These are phyloP conservation scores for Bambusicola thoracicus DNA, from an alignment of 2,113 vertebrate genomes.

Conservation along the genomic window DNA sequence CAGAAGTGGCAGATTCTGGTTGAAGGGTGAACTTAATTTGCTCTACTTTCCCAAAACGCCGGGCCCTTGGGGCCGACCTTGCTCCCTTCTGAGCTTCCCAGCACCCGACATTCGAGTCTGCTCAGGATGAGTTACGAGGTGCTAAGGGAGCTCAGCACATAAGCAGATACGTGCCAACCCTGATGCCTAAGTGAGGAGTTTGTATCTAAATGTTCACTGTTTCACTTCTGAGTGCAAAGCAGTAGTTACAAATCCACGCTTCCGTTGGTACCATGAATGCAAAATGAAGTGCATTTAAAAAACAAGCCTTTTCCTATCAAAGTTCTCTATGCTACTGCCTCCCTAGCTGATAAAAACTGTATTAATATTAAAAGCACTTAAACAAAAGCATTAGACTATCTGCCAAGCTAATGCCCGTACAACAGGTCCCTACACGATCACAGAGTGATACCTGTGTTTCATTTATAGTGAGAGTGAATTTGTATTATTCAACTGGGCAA, in stretches of 20 bases:
- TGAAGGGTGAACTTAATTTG: conserved; percentile 51
- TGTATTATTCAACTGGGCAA: background rate
- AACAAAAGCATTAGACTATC: rapidly evolving
- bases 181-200: background rate
- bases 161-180: background rate
- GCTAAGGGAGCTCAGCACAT: conserved; percentile 1
- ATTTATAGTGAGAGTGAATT: background rate
- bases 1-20: background rate
- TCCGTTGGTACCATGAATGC: background rate
- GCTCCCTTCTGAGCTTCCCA: background rate
- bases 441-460: background rate
- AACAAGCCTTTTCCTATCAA: background rate
- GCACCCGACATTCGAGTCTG: background rate
- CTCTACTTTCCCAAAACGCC: background rate
- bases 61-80: conserved; percentile 16
- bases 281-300: background rate
- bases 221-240: background rate
- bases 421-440: background rate
- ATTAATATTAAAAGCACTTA: background rate
- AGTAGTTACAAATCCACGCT: rapidly evolving
- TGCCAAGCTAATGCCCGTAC: background rate
- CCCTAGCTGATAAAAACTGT: background rate
- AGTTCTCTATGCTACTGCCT: background rate
- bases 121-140: conserved; percentile 16
- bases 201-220: background rate